These are phyloP conservation scores for Platerodrilus igneus DNA, from an alignment of 2,888 invertebrate genomes.

Conservation along the genomic window DNA sequence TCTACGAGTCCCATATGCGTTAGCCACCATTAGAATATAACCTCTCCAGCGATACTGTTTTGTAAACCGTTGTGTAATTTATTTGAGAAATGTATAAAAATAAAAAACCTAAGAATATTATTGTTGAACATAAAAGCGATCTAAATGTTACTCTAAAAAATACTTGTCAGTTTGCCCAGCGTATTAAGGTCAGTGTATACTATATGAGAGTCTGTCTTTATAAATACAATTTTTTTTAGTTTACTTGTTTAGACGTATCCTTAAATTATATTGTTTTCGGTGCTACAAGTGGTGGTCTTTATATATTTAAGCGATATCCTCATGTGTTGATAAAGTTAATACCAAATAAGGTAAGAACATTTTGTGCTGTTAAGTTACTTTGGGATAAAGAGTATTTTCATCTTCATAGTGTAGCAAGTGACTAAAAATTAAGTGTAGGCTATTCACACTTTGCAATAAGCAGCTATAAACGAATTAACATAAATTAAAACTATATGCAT, in stretches of 20 bases:
- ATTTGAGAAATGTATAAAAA: no score
- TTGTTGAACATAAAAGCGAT: constrained; percentile 43
- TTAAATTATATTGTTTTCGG: constrained; percentile 69
- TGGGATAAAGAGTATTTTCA: constrained; percentile 11
- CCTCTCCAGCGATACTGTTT: no score
- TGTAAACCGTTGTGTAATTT: no score
- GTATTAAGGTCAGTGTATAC: constrained; percentile 61
- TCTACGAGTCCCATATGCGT: no score
- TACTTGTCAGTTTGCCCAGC: constrained; percentile 62
- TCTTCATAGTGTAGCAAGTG: no score
- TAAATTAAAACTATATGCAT: not conserved
- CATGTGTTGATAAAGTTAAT: constrained; percentile 74
- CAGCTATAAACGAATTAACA: no score
- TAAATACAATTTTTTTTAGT: constrained; percentile 51
- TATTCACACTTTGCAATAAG: no score
- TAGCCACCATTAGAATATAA: no score
- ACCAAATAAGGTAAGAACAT: constrained; percentile 64
- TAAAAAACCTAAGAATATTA: constrained; percentile 34
- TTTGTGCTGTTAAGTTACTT: constrained; percentile 4
- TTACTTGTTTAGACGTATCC: constrained; percentile 73
- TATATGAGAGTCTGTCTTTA: constrained; percentile 14
- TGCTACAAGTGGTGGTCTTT: constrained; percentile 77
- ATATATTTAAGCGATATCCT: constrained; percentile 68
- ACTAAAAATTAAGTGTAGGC: no score
- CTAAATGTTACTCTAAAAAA: constrained; percentile 57